Evolutionary conservation across 2,797 vertebrate species (phyloP).

Genomic region (Tinamus major): DNA sequence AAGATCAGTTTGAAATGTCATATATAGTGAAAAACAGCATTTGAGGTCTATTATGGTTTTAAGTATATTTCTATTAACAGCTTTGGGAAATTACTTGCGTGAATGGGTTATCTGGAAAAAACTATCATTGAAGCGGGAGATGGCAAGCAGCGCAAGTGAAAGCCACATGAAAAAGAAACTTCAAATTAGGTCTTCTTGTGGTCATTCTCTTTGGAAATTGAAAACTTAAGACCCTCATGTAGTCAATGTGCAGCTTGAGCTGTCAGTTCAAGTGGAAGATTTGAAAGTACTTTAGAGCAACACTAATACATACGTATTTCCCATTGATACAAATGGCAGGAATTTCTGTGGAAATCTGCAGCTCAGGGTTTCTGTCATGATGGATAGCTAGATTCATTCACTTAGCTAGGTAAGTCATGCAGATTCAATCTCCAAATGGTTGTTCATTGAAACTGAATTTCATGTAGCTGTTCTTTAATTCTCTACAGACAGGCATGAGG

Average conservation of each 20-base stretch:
- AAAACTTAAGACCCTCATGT: not conserved
- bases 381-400: not conserved
- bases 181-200: not conserved
- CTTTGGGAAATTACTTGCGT: not conserved
- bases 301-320: not conserved
- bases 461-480: not conserved
- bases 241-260: not conserved
- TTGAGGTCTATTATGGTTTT: not conserved
- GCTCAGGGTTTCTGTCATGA: not conserved
- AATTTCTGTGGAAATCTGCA: not conserved
- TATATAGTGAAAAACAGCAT: not conserved
- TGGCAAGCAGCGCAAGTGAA: not conserved
- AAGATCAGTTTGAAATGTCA: not conserved
- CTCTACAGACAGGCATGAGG: not conserved
- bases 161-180: not conserved
- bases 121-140: not conserved
- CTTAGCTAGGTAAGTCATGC: not conserved
- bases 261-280: not conserved
- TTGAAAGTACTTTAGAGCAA: not conserved
- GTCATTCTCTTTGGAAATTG: not conserved
- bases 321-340: not conserved
- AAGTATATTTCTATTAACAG: not conserved
- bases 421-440: not conserved
- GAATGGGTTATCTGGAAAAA: not conserved
- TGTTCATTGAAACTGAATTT: not conserved